Percentiles rank a stretch among this genome's conserved stretches.
phyloP scores from a whole-genome alignment of 2,888 invertebrate species.

The Drosophila stalkeri region DNA sequence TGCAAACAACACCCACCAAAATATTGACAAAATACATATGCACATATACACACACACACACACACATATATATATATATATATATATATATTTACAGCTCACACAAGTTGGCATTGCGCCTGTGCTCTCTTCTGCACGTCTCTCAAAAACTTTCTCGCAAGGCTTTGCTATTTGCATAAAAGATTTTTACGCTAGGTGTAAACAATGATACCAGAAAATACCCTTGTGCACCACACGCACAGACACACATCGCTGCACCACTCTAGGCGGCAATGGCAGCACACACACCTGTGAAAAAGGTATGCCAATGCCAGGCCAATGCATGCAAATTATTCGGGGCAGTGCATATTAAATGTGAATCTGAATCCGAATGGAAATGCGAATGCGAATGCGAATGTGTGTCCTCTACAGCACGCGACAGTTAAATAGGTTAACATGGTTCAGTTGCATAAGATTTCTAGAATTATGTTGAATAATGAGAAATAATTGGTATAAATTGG shows the following conservation, averaged over 20 bases:
- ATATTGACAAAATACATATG: conserved; percentile 66
- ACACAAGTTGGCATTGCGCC: neutral
- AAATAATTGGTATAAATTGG: neutral
- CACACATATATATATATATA: neutral
- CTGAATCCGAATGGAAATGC: neutral
- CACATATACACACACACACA: neutral
- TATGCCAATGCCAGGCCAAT: conserved; percentile 59
- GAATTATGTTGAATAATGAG: neutral
- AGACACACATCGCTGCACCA: conserved; percentile 8
- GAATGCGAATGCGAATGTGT: neutral
- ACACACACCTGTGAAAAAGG: conserved; percentile 26
- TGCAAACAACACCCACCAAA: conserved; percentile 58
- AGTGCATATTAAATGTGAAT: conserved; percentile 1
- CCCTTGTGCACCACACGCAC: conserved; percentile 10
- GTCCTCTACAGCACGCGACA: neutral
- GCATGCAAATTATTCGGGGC: conserved; percentile 41
- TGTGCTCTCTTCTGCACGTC: neutral
- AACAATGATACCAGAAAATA: conserved; percentile 47
- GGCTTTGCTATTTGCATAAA: conserved; percentile 57
- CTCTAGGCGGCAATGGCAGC: neutral
- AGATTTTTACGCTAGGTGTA: conserved; percentile 63
- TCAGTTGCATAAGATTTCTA: neutral
- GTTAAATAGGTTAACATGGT: neutral
- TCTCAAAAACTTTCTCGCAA: conserved; percentile 8
- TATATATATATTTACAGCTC: neutral